Percentiles rank a stretch among this genome's conserved stretches.
Conservation (phyloP, 1,140 invertebrate species). For the Drosophila prosaltans region DNA sequence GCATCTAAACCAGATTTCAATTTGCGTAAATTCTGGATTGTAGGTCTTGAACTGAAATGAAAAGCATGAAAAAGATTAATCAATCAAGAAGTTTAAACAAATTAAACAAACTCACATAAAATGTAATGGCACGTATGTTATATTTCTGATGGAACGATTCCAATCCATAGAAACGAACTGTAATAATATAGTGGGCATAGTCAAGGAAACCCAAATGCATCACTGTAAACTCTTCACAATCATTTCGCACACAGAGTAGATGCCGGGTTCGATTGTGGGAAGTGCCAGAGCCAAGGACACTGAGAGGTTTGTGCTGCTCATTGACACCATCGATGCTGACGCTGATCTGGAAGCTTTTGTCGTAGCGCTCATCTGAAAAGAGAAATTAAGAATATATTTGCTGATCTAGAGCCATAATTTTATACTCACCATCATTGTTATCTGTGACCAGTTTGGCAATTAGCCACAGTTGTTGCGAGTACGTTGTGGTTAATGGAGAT, state of each 20-base stretch:
- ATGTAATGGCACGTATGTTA: conserved; percentile 92
- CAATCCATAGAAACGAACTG: conserved; percentile 92
- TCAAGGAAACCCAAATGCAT: conserved; percentile 95
- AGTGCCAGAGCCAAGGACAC: conserved; percentile 86
- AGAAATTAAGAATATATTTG: conserved; percentile 75
- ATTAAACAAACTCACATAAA: conserved; percentile 90
- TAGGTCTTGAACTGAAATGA: conserved; percentile 94
- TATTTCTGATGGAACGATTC: conserved; percentile 93
- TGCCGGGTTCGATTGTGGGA: conserved; percentile 92
- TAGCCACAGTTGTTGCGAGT: conserved; percentile 97
- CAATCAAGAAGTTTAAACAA: conserved; percentile 46
- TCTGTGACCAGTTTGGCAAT: conserved; percentile 93
- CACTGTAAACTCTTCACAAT: conserved; percentile 94
- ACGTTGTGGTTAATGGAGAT: conserved; percentile 92
- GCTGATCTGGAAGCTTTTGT: conserved; percentile 93
- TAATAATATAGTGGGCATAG: conserved; percentile 94
- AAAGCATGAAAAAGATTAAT: not conserved
- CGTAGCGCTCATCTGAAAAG: conserved; percentile 90
- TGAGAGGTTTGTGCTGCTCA: conserved; percentile 88
- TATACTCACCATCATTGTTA: conserved; percentile 92
- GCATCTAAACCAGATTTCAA: conserved; percentile 98
- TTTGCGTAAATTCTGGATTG: conserved; percentile 97
- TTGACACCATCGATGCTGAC: conserved; percentile 91
- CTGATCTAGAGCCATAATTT: conserved; percentile 76
- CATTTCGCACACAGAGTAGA: conserved; percentile 90